These are phyloP conservation scores for Zoroaster sp. DNA, from an alignment of 53 echinoderm and acorn worm species.

Conservation along the genomic window DNA sequence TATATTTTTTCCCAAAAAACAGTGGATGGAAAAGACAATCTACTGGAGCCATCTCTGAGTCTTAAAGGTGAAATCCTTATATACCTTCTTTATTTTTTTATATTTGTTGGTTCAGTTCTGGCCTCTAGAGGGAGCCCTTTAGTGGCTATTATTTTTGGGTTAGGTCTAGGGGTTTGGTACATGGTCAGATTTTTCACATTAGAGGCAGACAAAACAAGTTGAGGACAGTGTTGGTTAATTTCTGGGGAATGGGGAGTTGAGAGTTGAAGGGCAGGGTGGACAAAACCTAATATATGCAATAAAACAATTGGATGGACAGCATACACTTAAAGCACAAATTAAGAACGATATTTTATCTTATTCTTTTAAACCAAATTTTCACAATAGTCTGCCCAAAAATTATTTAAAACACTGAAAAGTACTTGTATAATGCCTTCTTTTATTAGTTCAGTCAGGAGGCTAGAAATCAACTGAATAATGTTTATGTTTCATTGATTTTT, in stretches of 20 bases:
- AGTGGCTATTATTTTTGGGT: conserved; percentile 78
- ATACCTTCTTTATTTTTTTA: conserved; percentile 94
- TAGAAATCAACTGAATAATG: too few species aligned
- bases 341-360: too few species aligned
- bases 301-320: too few species aligned
- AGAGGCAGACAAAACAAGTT: background rate
- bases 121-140: conserved; percentile 85
- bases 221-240: background rate
- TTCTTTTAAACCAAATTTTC: too few species aligned
- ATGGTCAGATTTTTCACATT: conserved; percentile 50
- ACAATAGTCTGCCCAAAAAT: too few species aligned
- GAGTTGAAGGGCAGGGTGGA: background rate
- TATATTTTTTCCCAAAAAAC: background rate
- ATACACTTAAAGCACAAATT: too few species aligned
- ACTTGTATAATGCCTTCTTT: too few species aligned
- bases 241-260: background rate
- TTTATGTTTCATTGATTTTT: too few species aligned
- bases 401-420: too few species aligned
- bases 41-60: conserved; percentile 60
- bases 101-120: conserved; percentile 85
- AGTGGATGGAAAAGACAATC: conserved; percentile 67
- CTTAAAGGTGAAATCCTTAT: conserved; percentile 88
- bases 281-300: background rate
- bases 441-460: too few species aligned
- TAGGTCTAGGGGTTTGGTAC: conserved; percentile 84